Percentiles rank a stretch among this genome's conserved stretches.
Evolutionary conservation across 2,113 vertebrate species (phyloP).

Genomic region (Colossoma macropomum): DNA sequence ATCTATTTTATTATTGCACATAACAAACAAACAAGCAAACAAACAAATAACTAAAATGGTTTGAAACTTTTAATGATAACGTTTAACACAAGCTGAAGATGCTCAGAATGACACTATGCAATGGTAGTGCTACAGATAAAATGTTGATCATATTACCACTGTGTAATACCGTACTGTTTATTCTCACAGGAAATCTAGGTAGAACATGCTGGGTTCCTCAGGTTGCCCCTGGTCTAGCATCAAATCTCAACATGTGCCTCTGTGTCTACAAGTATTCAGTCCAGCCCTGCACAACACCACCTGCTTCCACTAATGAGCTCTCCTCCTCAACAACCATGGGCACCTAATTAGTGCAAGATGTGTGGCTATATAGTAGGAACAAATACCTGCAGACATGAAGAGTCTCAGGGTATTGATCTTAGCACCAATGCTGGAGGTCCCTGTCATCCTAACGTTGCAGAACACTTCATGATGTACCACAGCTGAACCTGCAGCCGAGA

Average conservation of each 20-base stretch:
- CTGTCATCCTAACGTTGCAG: not conserved
- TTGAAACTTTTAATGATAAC: no score
- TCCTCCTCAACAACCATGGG: conserved; percentile 13
- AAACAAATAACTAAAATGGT: no score
- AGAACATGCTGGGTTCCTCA: not conserved
- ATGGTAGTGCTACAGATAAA: not conserved
- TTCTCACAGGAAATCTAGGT: conserved; percentile 1
- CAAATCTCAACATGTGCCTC: not conserved
- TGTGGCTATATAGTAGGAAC: conserved; percentile 1
- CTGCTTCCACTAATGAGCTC: conserved; percentile 41
- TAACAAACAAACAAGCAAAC: no score
- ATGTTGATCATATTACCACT: not conserved
- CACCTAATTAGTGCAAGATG: conserved; percentile 40
- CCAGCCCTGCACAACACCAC: conserved; percentile 26
- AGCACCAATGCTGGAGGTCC: not conserved
- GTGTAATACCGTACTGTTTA: not conserved
- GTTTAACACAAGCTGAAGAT: no score
- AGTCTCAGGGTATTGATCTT: not conserved
- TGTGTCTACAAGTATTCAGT: conserved; percentile 16
- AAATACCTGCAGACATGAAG: not conserved
- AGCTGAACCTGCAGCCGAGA: not conserved
- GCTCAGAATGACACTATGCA: not conserved
- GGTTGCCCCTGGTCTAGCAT: not conserved
- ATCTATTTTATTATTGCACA: no score
- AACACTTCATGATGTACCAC: not conserved